Percentiles rank a stretch among this genome's conserved stretches.
Conservation (phyloP, 2,888 invertebrate genomes). For the Osmoderma eremita region DNA sequence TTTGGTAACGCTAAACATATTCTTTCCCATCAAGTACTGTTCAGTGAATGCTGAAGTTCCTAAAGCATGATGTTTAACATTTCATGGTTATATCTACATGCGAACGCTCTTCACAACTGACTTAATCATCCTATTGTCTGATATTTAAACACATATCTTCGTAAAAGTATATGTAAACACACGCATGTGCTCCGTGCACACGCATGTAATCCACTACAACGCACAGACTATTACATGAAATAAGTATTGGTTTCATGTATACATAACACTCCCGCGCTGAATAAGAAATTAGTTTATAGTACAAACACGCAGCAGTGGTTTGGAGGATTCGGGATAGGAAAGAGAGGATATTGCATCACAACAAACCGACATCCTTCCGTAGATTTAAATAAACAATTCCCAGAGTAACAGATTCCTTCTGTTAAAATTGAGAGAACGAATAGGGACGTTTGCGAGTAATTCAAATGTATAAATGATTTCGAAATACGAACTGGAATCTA, state of each 20-base stretch:
- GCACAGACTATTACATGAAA: not conserved
- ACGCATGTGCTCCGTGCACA: not conserved
- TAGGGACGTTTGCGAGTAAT: not conserved
- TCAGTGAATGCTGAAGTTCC: too few relatives aligned
- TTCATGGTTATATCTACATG: too few relatives aligned
- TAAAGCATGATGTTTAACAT: too few relatives aligned
- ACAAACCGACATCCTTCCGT: slow-evolving; percentile 27
- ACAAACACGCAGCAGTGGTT: slow-evolving; percentile 22
- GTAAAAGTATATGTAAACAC: too few relatives aligned
- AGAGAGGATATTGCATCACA: slow-evolving; percentile 34
- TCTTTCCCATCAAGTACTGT: too few relatives aligned
- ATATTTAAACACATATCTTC: too few relatives aligned
- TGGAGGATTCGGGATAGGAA: slow-evolving; percentile 6
- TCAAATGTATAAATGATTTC: slow-evolving; percentile 8
- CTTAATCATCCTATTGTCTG: too few relatives aligned
- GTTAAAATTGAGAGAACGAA: slow-evolving; percentile 3
- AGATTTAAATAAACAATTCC: slow-evolving; percentile 27
- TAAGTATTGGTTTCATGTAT: slow-evolving; percentile 7
- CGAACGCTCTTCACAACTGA: too few relatives aligned
- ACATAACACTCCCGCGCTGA: slow-evolving; percentile 15
- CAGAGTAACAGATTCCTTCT: slow-evolving; percentile 24
- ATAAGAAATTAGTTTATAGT: slow-evolving; percentile 28
- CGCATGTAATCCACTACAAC: not conserved
- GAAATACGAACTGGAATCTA: not conserved
- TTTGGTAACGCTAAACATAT: too few relatives aligned